Base-by-base conservation (phyloP, 2,797 vertebrate genomes). In the Coluber constrictor region DNA sequence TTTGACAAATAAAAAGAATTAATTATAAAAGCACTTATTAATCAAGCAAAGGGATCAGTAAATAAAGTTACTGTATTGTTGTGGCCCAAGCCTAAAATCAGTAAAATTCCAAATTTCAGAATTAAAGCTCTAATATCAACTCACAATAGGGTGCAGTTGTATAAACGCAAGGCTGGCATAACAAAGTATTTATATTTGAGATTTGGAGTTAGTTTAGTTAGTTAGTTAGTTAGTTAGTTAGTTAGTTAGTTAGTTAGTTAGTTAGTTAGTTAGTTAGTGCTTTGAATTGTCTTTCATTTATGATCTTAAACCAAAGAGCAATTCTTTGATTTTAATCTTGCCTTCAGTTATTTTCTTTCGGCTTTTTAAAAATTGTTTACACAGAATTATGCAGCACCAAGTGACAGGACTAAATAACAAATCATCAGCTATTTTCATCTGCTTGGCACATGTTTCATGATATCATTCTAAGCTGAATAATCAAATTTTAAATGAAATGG, bases 161-260 rank as follows among this genome's bases (percentile, higher is more conserved):
- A 79, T 96, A 97, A 97, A 96, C 96, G 94, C 94, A 96, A 96
- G 94, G 92, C 89, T 96, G 95, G 96, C 95, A 96, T 70, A 90
- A 92, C 29, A 37, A 0, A 94, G 92, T 90, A 94, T 93, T 95
- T 92, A 96, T 96, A 95, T 60, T 96, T 96, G 96, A 97, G 96
- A 96, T 95, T 94, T 97, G 95, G 96, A 93, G 94, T 47, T 47
- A 4, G 51, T n/a, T n/a, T n/a, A n/a, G n/a, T n/a, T n/a, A n/a
- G n/a, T n/a, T n/a, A 47, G 5, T 51, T 51, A 51, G 51, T 51
- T 51, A 51, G 51, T 51, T 51, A 51, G 47, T 47, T 51, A 51
- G 51, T 51, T 51, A 51, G 47, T 51, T 51, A 51, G 47, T 51
- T 51, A 51, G 43, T 47, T 47, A 47, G 43, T 47, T 47, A 47